Percentiles rank a stretch among this genome's conserved stretches.
These are phyloP conservation scores for Linyphia triangularis DNA, from an alignment of 2,888 invertebrate species.

Conservation along the genomic window DNA sequence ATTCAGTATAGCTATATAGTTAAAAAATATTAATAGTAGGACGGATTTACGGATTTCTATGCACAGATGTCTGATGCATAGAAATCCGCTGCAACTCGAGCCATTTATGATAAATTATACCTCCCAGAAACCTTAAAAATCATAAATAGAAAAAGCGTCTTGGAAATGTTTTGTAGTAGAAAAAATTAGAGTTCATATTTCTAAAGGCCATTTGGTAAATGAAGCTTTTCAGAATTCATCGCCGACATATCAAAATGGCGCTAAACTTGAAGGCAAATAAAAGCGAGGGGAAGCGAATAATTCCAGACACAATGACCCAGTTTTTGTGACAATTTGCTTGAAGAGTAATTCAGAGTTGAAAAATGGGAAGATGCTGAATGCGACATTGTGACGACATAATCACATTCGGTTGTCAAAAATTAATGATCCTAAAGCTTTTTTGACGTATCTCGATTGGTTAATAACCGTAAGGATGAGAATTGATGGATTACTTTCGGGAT, in stretches of 20 bases:
- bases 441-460: background rate
- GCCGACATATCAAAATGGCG: background rate
- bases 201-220: background rate
- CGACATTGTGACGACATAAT: slow-evolving; percentile 3
- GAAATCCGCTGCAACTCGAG: no score
- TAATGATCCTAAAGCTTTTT: background rate
- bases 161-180: background rate
- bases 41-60: no score
- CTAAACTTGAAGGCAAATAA: background rate
- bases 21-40: no score
- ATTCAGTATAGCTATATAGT: no score
- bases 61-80: no score
- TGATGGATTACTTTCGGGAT: background rate
- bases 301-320: background rate
- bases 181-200: background rate
- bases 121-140: background rate
- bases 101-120: background rate
- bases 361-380: background rate
- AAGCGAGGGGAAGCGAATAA: background rate
- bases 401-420: slow-evolving; percentile 3
- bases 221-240: background rate
- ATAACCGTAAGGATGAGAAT: background rate
- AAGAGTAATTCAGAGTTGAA: background rate
- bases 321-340: background rate
- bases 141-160: background rate